Conservation (phyloP, 2,113 vertebrate genomes). For the Gavia stellata region DNA sequence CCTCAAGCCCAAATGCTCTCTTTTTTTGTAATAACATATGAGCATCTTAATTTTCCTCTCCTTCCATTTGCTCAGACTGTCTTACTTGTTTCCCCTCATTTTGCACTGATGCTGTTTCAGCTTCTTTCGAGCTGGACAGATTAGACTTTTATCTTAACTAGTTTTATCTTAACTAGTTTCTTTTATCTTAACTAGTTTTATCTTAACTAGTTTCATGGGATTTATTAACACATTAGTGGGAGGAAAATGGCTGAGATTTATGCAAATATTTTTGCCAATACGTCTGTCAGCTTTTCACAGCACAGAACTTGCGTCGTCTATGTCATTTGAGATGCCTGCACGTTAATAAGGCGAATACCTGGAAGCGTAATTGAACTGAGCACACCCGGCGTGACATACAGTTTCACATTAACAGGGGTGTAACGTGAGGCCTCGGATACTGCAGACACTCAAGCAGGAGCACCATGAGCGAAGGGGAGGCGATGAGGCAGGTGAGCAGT, state of each 20-base stretch:
- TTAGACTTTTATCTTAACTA: not conserved
- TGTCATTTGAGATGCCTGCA: not conserved
- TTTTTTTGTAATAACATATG: not conserved
- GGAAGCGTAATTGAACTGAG: not conserved
- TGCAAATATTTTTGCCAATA: not conserved
- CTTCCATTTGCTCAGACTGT: not conserved
- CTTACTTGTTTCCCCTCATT: not conserved
- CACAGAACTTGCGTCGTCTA: not conserved
- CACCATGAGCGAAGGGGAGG: fast-evolving
- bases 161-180: too few species aligned
- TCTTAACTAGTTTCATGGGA: not conserved
- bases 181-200: too few species aligned
- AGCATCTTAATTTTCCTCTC: not conserved
- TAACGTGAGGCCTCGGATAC: not conserved
- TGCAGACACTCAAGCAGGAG: not conserved
- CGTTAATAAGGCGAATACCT: not conserved
- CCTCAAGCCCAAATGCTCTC: not conserved
- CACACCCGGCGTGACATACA: not conserved
- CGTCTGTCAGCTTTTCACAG: not conserved
- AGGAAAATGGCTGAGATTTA: not conserved
- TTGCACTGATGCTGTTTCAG: not conserved
- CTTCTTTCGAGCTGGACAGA: not conserved
- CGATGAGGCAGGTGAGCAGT: not conserved
- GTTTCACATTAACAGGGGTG: not conserved
- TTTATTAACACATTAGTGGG: not conserved